Conservation (phyloP, 1,140 invertebrate genomes). For the Heterodera schachtii region DNA sequence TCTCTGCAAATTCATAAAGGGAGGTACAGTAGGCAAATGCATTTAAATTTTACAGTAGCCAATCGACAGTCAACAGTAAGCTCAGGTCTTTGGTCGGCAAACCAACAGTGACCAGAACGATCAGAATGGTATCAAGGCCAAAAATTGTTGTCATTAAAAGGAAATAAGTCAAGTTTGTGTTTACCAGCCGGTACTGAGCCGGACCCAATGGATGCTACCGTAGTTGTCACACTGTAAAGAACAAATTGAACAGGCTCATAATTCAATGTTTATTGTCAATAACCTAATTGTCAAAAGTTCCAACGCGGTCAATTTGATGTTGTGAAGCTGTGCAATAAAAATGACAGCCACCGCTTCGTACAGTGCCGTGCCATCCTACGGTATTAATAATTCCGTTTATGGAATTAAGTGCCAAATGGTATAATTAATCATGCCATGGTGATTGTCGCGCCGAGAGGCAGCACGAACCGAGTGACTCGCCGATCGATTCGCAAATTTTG, state of each 20-base stretch:
- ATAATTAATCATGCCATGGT: conserved; percentile 51
- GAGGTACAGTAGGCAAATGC: conserved; percentile 20
- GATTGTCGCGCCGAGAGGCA: conserved; percentile 78
- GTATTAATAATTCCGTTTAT: background rate
- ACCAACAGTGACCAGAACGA: conserved; percentile 91
- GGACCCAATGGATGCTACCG: conserved; percentile 90
- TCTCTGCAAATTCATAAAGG: conserved; percentile 73
- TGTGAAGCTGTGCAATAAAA: conserved; percentile 73
- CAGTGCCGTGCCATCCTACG: conserved; percentile 70
- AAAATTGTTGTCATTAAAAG: background rate
- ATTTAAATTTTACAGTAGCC: conserved; percentile 82
- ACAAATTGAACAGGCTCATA: conserved; percentile 2
- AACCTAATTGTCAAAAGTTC: conserved; percentile 74
- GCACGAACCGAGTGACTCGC: conserved; percentile 85
- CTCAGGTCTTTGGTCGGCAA: conserved; percentile 87
- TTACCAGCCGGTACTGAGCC: conserved; percentile 88
- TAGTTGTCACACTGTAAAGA: conserved; percentile 79
- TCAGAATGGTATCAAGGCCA: conserved; percentile 86
- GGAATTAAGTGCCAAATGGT: background rate
- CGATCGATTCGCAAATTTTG: conserved; percentile 69
- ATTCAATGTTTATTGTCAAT: conserved; percentile 10
- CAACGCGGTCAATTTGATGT: conserved; percentile 69
- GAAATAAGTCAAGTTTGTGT: background rate
- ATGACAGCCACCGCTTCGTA: conserved; percentile 70
- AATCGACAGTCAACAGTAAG: conserved; percentile 89